Evolutionary conservation across 2,888 invertebrate species (phyloP).

Genomic region (Polia nebulosa): DNA sequence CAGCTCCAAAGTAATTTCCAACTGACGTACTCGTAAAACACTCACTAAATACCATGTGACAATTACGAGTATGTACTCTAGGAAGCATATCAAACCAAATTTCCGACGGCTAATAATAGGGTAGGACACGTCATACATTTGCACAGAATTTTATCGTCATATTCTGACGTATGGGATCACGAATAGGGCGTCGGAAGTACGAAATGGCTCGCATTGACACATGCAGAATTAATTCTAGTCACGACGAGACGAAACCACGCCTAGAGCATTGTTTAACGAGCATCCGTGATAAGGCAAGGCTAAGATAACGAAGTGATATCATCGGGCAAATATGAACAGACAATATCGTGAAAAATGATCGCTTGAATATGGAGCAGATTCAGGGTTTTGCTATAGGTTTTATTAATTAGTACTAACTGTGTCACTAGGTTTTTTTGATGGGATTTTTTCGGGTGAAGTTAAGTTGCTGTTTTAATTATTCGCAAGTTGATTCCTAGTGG

Average conservation of each 20-base stretch:
- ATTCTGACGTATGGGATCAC: slow-evolving; percentile 73
- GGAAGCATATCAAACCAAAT: slow-evolving; percentile 60
- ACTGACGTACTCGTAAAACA: slow-evolving; percentile 34
- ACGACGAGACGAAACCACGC: slow-evolving; percentile 84
- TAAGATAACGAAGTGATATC: slow-evolving; percentile 78
- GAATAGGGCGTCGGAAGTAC: slow-evolving; percentile 82
- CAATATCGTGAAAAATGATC: slow-evolving; percentile 33
- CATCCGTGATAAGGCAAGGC: slow-evolving; percentile 83
- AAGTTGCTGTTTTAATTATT: too few species aligned
- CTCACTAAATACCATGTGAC: slow-evolving; percentile 29
- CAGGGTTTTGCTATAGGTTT: slow-evolving; percentile 1
- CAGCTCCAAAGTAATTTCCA: slow-evolving; percentile 36
- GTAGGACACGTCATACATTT: slow-evolving; percentile 60
- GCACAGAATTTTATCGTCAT: slow-evolving; percentile 58
- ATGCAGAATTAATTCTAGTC: slow-evolving; percentile 86
- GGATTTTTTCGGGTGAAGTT: too few species aligned
- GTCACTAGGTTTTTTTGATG: too few species aligned
- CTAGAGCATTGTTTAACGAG: slow-evolving; percentile 84
- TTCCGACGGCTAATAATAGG: slow-evolving; percentile 54
- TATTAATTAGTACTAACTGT: too few species aligned
- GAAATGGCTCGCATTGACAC: slow-evolving; percentile 82
- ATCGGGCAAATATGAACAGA: slow-evolving; percentile 73
- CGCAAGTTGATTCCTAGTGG: too few species aligned
- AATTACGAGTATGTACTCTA: slow-evolving; percentile 62
- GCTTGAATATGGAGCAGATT: slow-evolving; percentile 33